Evolutionary conservation across 2,797 vertebrate genomes (phyloP), one percentile per base, ranked within the genome.

Genomic region (Myotis findleyi): DNA sequence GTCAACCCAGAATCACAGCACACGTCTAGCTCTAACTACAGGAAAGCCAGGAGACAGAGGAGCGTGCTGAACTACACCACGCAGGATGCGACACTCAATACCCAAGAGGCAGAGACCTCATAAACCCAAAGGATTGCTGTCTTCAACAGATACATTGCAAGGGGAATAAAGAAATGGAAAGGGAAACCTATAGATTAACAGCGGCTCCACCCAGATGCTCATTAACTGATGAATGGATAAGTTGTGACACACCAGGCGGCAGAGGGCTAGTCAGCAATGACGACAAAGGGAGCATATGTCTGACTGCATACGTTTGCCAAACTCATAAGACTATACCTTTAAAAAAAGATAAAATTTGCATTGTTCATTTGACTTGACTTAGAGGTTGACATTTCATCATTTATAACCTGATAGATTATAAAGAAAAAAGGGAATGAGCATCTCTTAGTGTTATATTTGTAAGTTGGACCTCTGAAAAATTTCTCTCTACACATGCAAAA

Each of bases 1-100:
- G 55, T 21, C 73, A n/a, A 44, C 38, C 53, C 62, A 21, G 69
- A 62, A 64, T 55, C 13, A n/a, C 33, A 33, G 33, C 33, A 33
- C 27, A 73, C 2, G n/a, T 76, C 7, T 51, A 44, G 33, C 16
- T 44, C 1, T 18, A 47, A 68, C 36, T 3, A 7, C 5, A 69
- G 47, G n/a, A 94, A 57, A 87, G 17, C 13, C 25, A 57, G 33
- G 12, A n/a, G 38, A 7, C 17, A 75, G 6, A 75, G 23, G 49
- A 47, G 41, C 12, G 0, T 2, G n/a, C 17, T 23, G 20, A 47
- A 14, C 1, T 4, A 25, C 14, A 30, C 7, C 1, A 11, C 0
- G 2, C 4, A n/a, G 36, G 66, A 30, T 1, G 7, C 0, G 6
- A 41, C 21, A 13, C 7, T 84, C 82, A 38, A 14, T 27, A 30